These are phyloP conservation scores for Eleginops maclovinus DNA, from an alignment of 2,113 vertebrate species.

Conservation along the genomic window DNA sequence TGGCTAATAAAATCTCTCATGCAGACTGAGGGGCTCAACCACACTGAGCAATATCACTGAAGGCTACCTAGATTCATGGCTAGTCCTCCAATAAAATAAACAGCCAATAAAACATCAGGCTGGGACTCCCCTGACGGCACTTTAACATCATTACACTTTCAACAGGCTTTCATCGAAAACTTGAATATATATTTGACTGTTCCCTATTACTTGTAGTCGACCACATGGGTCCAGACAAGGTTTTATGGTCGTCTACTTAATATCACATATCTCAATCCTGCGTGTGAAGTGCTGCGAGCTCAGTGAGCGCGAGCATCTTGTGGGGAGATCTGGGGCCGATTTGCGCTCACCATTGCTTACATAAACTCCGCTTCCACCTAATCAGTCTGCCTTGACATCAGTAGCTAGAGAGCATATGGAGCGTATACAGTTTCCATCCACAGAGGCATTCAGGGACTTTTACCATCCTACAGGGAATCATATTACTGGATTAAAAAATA, in stretches of 20 bases:
- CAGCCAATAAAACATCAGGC: slow-evolving; percentile 82
- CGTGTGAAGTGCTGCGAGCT: slow-evolving; percentile 43
- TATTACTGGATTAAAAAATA: slow-evolving; percentile 45
- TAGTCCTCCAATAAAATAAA: slow-evolving; percentile 82
- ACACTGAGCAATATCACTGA: slow-evolving; percentile 77
- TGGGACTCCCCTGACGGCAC: slow-evolving; percentile 74
- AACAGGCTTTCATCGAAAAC: slow-evolving; percentile 80
- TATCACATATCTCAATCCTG: slow-evolving; percentile 73
- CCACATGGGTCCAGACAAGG: slow-evolving; percentile 64
- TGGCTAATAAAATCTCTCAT: slow-evolving; percentile 80
- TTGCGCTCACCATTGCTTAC: slow-evolving; percentile 73
- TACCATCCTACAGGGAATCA: slow-evolving; percentile 34
- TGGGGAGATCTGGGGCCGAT: slow-evolving; percentile 75
- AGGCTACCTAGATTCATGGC: slow-evolving; percentile 81
- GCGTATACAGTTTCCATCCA: slow-evolving; percentile 65
- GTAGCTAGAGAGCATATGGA: slow-evolving; percentile 73
- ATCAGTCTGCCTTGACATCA: slow-evolving; percentile 81
- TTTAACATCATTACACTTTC: slow-evolving; percentile 83
- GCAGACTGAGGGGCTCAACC: slow-evolving; percentile 72
- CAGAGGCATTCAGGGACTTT: slow-evolving; percentile 63
- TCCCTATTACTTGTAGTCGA: slow-evolving; percentile 68
- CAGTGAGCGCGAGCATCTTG: slow-evolving; percentile 66
- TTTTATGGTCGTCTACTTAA: slow-evolving; percentile 76
- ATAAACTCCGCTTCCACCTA: slow-evolving; percentile 82
- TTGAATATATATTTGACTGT: slow-evolving; percentile 76